A percentile compares a stretch with the other conserved stretches of the same genome.
phyloP scores from a whole-genome alignment of 2,888 invertebrate genomes.

The Syrphus vitripennis region DNA sequence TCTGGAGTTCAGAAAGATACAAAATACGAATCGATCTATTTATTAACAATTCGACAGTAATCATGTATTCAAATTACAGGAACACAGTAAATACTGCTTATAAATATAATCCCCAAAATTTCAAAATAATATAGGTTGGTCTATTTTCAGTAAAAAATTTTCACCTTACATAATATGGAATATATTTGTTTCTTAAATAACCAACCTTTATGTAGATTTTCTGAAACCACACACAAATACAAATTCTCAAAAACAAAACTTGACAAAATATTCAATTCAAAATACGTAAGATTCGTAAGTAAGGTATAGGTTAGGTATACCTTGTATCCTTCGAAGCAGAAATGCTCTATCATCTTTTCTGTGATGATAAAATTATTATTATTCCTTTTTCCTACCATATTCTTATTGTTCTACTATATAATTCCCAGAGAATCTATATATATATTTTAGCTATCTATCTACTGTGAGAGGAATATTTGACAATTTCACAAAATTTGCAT shows the following conservation, averaged over 20 bases:
- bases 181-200: background rate
- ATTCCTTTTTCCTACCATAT: background rate
- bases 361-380: background rate
- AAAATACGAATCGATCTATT: background rate
- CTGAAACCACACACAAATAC: background rate
- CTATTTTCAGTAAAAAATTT: background rate
- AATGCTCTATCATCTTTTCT: background rate
- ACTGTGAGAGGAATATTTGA: background rate
- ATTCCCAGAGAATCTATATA: too few species aligned
- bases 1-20: too few species aligned
- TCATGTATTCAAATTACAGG: background rate
- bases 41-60: background rate
- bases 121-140: background rate
- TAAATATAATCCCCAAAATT: background rate
- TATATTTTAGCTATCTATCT: background rate
- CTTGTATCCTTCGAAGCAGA: background rate
- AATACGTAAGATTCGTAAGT: background rate
- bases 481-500: constrained; percentile 26
- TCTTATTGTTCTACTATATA: background rate
- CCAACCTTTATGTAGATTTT: background rate
- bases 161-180: background rate
- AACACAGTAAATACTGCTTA: background rate
- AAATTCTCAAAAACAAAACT: background rate
- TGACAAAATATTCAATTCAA: background rate
- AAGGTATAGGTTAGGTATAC: background rate